Percentiles rank a stretch among this genome's conserved stretches.
Conservation (phyloP, 1,140 invertebrate species). For the Hylyphantes graminicola region DNA sequence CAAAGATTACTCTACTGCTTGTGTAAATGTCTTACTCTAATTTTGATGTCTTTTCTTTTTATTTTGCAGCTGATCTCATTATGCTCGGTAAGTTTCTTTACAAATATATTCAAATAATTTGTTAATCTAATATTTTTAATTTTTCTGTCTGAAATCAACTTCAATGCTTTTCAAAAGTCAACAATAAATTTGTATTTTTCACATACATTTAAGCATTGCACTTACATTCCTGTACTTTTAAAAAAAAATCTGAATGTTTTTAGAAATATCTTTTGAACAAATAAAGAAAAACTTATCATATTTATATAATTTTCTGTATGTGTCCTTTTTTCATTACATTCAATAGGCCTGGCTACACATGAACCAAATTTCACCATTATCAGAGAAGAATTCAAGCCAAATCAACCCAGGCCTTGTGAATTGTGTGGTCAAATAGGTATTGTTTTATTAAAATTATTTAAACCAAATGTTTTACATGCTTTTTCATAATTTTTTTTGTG, state of each 20-base stretch:
- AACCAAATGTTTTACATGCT: too few species aligned
- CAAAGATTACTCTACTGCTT: neutral
- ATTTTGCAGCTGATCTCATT: slow-evolving; percentile 63
- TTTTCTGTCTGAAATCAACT: too few species aligned
- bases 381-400: slow-evolving; percentile 98
- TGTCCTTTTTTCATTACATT: slow-evolving; percentile 79
- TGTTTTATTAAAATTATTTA: too few species aligned
- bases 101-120: slow-evolving; percentile 72
- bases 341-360: slow-evolving; percentile 94
- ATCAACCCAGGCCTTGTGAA: slow-evolving; percentile 95
- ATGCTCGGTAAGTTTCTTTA: slow-evolving; percentile 62
- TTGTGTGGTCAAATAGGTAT: slow-evolving; percentile 92
- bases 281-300: neutral
- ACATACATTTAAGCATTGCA: neutral
- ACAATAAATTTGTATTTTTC: neutral
- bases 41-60: slow-evolving; percentile 12
- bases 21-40: slow-evolving; percentile 4
- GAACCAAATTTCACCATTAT: slow-evolving; percentile 99
- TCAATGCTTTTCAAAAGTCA: too few species aligned
- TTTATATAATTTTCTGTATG: neutral
- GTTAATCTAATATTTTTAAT: too few species aligned
- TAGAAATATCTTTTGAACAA: neutral
- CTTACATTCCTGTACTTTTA: too few species aligned
- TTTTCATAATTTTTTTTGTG: neutral
- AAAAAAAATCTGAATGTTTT: too few species aligned